Evolutionary conservation across 2,113 vertebrate genomes (phyloP), one percentile per base, ranked within the genome.

Genomic region (Australoheros scitulus): DNA sequence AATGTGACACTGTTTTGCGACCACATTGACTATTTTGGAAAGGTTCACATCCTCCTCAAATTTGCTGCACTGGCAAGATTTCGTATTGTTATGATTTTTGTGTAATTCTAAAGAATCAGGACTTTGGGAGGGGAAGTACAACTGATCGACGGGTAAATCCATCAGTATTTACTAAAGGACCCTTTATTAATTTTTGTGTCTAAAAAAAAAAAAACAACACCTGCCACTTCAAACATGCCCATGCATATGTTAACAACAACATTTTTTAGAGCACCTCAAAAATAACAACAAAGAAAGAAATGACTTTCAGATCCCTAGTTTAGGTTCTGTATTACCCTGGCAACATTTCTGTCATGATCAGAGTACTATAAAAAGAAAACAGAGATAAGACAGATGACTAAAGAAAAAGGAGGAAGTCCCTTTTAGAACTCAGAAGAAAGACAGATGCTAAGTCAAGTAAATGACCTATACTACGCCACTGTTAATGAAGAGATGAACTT

Each of bases 101-200:
- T 59, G 24, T 17, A 59, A 64, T 84, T 81, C 65, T 65, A 14
- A 52, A 79, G 77, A 88, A 83, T n/a, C 11, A 34, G 38, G 24
- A 4, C 18, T 36, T 1, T 0, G 0, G 2, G 10, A 56, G 38
- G 41, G 32, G 58, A 79, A 78, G 84, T 82, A 34, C 20, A 34
- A 24, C 15, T 32, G 26, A 60, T 20, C 58, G 14, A 50, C 3
- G 80, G 60, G 36, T 59, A 79, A 82, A 65, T 50, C n/a, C 32
- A 58, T n/a, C 7, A n/a, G 2, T 11, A 5, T 29, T 38, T 41
- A 22, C 70, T 15, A 7, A 43, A 59, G 8, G n/a, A 24, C 15
- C 11, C 57, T 59, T 26, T 9, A 43, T 17, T 59, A 3, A 29
- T 32, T 24, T 55, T 7, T 56, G 14, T 7, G 10, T 36, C 3